Conservation (phyloP, 2,113 vertebrate genomes). For the Muntiacus muntjak region DNA sequence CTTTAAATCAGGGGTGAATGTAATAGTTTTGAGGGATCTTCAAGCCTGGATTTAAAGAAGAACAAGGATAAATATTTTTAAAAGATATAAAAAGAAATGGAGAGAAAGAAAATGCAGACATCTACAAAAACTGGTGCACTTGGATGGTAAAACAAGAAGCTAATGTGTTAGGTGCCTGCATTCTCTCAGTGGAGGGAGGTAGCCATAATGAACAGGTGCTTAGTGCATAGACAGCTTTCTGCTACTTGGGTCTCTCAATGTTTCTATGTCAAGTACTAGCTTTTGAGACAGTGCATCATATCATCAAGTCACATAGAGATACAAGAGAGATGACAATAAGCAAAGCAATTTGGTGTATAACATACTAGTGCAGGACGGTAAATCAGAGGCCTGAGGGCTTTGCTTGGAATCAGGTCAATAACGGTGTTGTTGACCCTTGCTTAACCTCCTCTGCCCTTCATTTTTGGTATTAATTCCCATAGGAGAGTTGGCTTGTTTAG, state of each 20-base stretch:
- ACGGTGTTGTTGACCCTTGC: constrained; percentile 63
- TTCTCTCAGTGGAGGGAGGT: not conserved
- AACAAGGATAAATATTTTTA: not conserved
- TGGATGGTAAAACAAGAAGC: not conserved
- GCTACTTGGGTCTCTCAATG: constrained; percentile 65
- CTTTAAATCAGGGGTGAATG: not conserved
- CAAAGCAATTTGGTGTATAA: constrained; percentile 27
- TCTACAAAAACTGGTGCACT: not conserved
- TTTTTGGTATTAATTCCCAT: not conserved
- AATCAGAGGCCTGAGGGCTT: constrained; percentile 52
- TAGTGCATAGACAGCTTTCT: constrained; percentile 44
- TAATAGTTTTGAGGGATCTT: not conserved
- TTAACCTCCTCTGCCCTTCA: not conserved
- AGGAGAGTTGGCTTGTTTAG: not conserved
- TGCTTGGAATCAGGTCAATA: constrained; percentile 62
- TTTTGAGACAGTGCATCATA: constrained; percentile 68
- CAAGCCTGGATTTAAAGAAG: constrained; percentile 1
- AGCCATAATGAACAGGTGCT: not conserved
- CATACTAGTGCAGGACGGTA: constrained; percentile 69
- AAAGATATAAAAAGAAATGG: not conserved
- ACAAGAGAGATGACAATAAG: constrained; percentile 70
- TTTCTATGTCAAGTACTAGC: constrained; percentile 73
- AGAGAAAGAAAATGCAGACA: not conserved
- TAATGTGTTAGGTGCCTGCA: not conserved
- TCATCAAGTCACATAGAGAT: constrained; percentile 73